Evolutionary conservation across 2,113 vertebrate species (phyloP).

Genomic region (Anthoscopus minutus): DNA sequence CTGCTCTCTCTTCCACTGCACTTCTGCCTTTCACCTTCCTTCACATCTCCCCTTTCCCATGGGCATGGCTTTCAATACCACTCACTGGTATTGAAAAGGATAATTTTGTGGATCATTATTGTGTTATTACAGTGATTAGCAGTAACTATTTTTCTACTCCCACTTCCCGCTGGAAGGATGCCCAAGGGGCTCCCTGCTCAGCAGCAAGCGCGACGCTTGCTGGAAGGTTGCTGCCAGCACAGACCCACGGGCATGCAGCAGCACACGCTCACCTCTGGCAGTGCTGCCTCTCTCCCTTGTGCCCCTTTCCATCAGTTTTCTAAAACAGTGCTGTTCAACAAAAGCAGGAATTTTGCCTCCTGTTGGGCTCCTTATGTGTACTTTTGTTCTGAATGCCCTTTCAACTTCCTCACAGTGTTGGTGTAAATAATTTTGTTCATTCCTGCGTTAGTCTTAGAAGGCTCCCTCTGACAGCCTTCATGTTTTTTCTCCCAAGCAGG

Average conservation of each 20-base stretch:
- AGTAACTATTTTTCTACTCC: neutral
- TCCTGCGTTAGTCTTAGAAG: neutral
- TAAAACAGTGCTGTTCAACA: neutral
- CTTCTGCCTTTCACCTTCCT: neutral
- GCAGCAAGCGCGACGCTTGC: neutral
- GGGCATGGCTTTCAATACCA: neutral
- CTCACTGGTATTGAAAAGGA: neutral
- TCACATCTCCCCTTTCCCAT: neutral
- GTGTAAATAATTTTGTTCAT: neutral
- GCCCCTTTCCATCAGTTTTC: neutral
- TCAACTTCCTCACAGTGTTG: neutral
- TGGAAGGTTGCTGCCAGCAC: neutral
- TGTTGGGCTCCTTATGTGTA: neutral
- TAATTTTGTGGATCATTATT: constrained; percentile 23
- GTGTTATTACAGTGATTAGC: constrained; percentile 35
- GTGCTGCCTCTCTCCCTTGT: neutral
- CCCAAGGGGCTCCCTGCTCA: neutral
- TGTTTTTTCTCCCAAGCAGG: neutral
- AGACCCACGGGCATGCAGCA: rapidly evolving
- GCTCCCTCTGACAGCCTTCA: neutral
- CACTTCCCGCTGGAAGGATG: neutral
- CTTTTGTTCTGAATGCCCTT: neutral
- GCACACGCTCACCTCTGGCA: rapidly evolving
- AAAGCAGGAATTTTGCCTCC: neutral
- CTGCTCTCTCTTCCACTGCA: neutral